Conservation (phyloP, 2,888 invertebrate species). For the Cephus sareptanus region DNA sequence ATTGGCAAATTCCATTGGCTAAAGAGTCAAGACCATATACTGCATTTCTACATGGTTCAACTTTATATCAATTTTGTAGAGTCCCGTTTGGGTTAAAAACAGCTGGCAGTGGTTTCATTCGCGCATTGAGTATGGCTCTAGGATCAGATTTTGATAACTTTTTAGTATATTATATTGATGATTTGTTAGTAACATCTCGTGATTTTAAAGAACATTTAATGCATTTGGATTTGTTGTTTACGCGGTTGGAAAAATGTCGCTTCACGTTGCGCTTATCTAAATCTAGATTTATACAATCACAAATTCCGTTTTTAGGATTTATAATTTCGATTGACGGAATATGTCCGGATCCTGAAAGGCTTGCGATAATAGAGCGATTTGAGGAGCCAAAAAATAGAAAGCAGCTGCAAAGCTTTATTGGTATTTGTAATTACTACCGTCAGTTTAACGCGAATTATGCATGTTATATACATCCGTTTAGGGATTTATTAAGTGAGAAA, state of each 20-base stretch:
- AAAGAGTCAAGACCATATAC: slow-evolving; percentile 30
- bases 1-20: slow-evolving; percentile 42
- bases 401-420: slow-evolving; percentile 29
- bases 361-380: slow-evolving; percentile 31
- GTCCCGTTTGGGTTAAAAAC: slow-evolving; percentile 48
- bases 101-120: slow-evolving; percentile 24
- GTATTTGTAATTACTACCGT: slow-evolving; percentile 6
- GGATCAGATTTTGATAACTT: slow-evolving; percentile 38
- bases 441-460: neutral
- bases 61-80: slow-evolving; percentile 45
- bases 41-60: slow-evolving; percentile 34
- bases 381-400: slow-evolving; percentile 33
- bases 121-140: slow-evolving; percentile 27
- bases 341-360: slow-evolving; percentile 20
- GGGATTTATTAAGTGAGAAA: neutral
- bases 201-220: slow-evolving; percentile 37
- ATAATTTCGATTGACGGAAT: slow-evolving; percentile 19
- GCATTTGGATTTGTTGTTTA: slow-evolving; percentile 35
- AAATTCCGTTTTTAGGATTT: slow-evolving; percentile 21
- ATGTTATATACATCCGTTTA: slow-evolving; percentile 1
- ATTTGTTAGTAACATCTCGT: slow-evolving; percentile 42
- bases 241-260: slow-evolving; percentile 25
- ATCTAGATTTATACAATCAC: slow-evolving; percentile 26
- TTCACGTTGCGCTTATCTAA: slow-evolving; percentile 42
- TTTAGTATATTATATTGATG: slow-evolving; percentile 46